Percentiles rank a stretch among this genome's conserved stretches.
phyloP scores from a whole-genome alignment of 2,113 vertebrate genomes.

The Lamprotornis superbus region DNA sequence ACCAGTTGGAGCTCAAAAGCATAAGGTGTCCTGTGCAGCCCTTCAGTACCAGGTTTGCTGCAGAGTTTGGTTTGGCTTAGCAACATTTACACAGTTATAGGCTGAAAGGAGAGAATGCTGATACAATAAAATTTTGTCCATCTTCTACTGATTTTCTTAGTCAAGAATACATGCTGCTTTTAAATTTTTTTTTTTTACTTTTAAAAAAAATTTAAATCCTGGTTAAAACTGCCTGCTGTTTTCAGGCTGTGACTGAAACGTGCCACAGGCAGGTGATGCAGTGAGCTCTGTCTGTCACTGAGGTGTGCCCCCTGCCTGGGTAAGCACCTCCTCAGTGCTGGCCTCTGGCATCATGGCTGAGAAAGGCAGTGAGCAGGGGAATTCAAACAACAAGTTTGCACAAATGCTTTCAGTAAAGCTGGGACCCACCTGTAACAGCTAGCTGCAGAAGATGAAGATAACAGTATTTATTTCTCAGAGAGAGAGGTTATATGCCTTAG shows the following conservation, averaged over 20 bases:
- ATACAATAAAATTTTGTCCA: neutral
- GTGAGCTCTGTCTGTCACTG: neutral
- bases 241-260: neutral
- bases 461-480: neutral
- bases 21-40: neutral
- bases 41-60: neutral
- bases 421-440: neutral
- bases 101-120: neutral
- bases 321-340: neutral
- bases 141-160: neutral
- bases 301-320: neutral
- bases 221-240: neutral
- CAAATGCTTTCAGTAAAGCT: neutral
- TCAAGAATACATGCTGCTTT: neutral
- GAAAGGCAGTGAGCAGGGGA: neutral
- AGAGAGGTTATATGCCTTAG: neutral
- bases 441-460: neutral
- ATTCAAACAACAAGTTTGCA: neutral
- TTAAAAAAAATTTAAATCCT: neutral
- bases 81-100: neutral
- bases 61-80: neutral
- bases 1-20: neutral
- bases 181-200: too few relatives aligned
- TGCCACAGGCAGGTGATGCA: neutral
- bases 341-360: neutral